A percentile compares a stretch with the other conserved stretches of the same genome.
phyloP scores from a whole-genome alignment of 35 echinoderm and acorn worm genomes.

The Heliocidaris erythrogramma region DNA sequence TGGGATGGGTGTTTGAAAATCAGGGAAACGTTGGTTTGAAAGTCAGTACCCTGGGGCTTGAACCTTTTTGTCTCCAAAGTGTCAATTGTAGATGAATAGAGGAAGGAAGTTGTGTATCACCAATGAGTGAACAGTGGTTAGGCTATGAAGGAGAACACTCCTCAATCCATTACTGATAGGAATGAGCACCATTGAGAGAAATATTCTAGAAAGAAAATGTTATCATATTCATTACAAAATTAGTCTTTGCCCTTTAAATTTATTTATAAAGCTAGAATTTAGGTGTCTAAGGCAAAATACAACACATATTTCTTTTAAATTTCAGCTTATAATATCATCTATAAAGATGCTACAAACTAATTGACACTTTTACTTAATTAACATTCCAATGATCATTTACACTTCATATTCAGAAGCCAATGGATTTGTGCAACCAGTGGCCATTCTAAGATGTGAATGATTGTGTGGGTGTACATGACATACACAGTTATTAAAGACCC shows the following conservation, averaged over 20 bases:
- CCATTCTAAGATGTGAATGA: background rate
- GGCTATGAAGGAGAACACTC: background rate
- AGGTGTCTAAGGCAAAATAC: background rate
- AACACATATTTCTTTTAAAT: background rate
- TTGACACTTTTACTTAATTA: background rate
- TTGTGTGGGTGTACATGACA: background rate
- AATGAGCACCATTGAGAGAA: background rate
- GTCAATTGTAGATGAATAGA: conserved; percentile 12
- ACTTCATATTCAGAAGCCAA: background rate
- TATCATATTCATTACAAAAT: background rate
- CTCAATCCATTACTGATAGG: background rate
- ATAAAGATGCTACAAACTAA: background rate
- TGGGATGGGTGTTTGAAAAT: background rate
- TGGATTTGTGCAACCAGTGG: background rate
- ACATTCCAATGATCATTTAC: background rate
- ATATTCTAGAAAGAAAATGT: background rate
- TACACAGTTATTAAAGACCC: background rate
- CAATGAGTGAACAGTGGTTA: background rate
- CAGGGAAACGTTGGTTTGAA: background rate
- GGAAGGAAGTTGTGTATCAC: conserved; percentile 1
- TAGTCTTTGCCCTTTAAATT: background rate
- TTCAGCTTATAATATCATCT: background rate
- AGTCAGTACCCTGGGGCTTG: conserved; percentile 22
- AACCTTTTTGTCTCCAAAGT: conserved; percentile 10
- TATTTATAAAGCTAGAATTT: background rate